phyloP scores from a whole-genome alignment of 2,888 invertebrate species.

The Eilema griseolum region DNA sequence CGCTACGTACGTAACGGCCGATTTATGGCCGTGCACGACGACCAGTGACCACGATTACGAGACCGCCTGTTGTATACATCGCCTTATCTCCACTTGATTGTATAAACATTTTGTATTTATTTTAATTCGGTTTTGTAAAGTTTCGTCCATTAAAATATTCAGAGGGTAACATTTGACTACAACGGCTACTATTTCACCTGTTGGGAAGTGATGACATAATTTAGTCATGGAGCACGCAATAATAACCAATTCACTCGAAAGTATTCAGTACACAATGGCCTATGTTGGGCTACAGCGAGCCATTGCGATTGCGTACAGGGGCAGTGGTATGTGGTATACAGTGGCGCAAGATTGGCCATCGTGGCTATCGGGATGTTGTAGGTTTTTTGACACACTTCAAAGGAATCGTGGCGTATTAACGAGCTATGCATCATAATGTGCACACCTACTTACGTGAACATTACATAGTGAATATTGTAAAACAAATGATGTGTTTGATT shows the following conservation, averaged over 20 bases:
- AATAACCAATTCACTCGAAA: too few relatives aligned
- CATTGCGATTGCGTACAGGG: too few relatives aligned
- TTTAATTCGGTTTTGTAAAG: background rate
- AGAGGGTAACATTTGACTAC: background rate
- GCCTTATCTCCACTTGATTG: constrained; percentile 3
- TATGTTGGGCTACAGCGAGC: too few relatives aligned
- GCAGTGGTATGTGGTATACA: too few relatives aligned
- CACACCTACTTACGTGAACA: too few relatives aligned
- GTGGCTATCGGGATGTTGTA: too few relatives aligned
- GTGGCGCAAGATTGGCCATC: too few relatives aligned
- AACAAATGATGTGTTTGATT: background rate
- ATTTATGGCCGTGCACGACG: constrained; percentile 43
- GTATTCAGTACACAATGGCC: too few relatives aligned
- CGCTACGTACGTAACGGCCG: constrained; percentile 39
- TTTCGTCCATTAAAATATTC: background rate
- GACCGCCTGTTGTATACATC: constrained; percentile 12
- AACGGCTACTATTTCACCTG: background rate
- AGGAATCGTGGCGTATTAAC: too few relatives aligned
- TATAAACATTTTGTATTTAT: background rate
- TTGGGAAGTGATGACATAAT: background rate
- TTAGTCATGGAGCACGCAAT: too few relatives aligned
- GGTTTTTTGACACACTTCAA: background rate
- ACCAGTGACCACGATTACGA: constrained; percentile 32
- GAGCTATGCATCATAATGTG: too few relatives aligned
- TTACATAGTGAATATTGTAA: background rate